Evolutionary conservation across 1,140 invertebrate species (phyloP).

Genomic region (Drosophila funebris): DNA sequence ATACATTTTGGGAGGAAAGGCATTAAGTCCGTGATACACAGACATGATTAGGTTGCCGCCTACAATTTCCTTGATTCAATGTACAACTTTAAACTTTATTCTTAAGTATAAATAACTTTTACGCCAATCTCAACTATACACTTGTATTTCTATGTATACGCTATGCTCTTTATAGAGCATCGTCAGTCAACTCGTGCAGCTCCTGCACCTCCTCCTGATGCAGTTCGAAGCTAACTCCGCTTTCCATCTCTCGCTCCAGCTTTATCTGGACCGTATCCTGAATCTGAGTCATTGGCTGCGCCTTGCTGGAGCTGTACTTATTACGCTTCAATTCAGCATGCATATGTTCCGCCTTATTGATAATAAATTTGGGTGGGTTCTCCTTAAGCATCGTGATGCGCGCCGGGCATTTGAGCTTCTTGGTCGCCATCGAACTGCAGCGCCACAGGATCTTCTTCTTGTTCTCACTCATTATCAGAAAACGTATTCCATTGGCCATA

Average conservation of each 20-base stretch:
- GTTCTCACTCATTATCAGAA: conserved; percentile 83
- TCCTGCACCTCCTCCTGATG: conserved; percentile 66
- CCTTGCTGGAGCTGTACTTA: conserved; percentile 78
- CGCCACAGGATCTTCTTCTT: conserved; percentile 83
- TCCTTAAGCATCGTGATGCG: conserved; percentile 83
- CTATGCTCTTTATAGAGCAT: conserved; percentile 40
- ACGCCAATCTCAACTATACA: conserved; percentile 8
- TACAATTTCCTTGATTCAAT: conserved; percentile 15
- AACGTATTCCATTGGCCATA: conserved; percentile 81
- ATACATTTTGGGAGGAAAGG: background rate
- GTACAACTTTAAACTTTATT: conserved; percentile 52
- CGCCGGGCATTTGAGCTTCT: conserved; percentile 82
- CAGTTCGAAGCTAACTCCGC: conserved; percentile 56
- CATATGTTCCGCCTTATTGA: conserved; percentile 77
- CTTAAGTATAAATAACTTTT: conserved; percentile 40
- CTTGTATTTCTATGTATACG: background rate
- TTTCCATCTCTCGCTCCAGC: conserved; percentile 63
- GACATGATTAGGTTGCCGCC: background rate
- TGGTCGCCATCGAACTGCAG: conserved; percentile 83
- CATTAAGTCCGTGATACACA: background rate
- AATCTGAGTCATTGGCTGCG: conserved; percentile 33
- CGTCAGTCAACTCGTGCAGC: conserved; percentile 55
- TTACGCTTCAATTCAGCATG: conserved; percentile 80
- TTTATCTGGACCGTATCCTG: conserved; percentile 51
- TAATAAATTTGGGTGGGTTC: conserved; percentile 79